Evolutionary conservation across 1,140 invertebrate genomes (phyloP), one percentile per base, ranked within the genome.

Genomic region (Eriocheir sinensis): DNA sequence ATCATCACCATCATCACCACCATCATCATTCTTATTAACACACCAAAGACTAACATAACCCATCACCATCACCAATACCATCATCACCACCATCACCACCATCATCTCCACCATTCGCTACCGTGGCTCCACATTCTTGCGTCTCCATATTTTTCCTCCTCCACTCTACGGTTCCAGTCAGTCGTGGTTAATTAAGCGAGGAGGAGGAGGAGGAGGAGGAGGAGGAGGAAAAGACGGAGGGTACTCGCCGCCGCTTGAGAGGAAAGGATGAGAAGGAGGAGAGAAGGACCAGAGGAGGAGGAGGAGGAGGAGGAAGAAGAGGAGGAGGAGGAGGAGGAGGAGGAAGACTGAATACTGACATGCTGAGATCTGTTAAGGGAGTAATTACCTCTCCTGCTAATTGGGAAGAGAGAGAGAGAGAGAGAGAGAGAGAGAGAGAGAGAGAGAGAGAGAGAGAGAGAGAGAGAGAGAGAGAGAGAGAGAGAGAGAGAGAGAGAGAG

Each of bases 361-460:
- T 72, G 27, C 60, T 72, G 60, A 72, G 60, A 72, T 72, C 60
- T 72, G 60, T 72, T 72, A 72, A 72, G 60, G 60, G 27, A 72
- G 60, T 72, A 72, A 72, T 72, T 72, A 72, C 60, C 60, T 72
- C n/a, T 72, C 60, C 60, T 72, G 6, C 60, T 72, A 72, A 72
- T 72, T 72, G 60, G 60, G 60, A 72, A 72, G 60, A 72, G 60
- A 72, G n/a, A 72, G 60, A n/a, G 60, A n/a, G n/a, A 72, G 60
- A 72, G 60, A n/a, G 60, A 72, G 60, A 72, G 21, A n/a, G 60
- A 72, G 60, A 72, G n/a, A 72, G 17, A 72, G 60, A 72, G 60
- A n/a, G n/a, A 27, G 9, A n/a, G 60, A 72, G 21, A 4, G 60
- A 21, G n/a, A 0, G 27, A n/a, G 44, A 48, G 53, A 72, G 9